Conservation (phyloP, 2,797 vertebrate species). For the Gymnothorax javanicus region DNA sequence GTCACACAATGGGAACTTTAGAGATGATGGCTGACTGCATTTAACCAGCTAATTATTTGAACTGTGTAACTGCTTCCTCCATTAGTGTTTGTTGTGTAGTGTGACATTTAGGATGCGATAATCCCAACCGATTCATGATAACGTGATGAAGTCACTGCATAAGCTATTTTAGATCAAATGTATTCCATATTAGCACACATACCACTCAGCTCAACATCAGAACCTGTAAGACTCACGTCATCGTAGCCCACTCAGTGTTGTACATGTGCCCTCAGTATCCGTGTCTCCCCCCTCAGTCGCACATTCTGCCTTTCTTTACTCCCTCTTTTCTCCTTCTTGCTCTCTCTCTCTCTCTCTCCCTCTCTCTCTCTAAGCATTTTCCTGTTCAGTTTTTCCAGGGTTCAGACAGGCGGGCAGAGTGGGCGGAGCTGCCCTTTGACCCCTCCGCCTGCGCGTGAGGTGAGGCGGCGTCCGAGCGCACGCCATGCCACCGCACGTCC, state of each 20-base stretch:
- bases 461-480: constrained; percentile 4
- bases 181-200: not conserved
- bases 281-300: not conserved
- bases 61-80: not conserved
- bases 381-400: not conserved
- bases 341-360: not conserved
- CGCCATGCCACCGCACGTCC: constrained; percentile 1
- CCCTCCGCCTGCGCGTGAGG: constrained; percentile 21
- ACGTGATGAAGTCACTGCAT: not conserved
- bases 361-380: not conserved
- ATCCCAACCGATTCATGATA: not conserved
- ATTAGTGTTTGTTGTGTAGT: not conserved
- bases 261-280: not conserved
- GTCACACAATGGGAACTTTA: not conserved
- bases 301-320: not conserved
- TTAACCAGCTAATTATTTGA: not conserved
- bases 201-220: not conserved
- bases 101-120: not conserved
- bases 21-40: not conserved
- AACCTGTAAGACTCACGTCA: not conserved
- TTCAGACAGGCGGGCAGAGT: not conserved
- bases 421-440: constrained; percentile 9
- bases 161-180: not conserved
- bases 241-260: not conserved
- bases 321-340: not conserved